Percentiles rank a stretch among this genome's conserved stretches.
Conservation (phyloP, 2,113 vertebrate species). For the Actenoides lindsayi region DNA sequence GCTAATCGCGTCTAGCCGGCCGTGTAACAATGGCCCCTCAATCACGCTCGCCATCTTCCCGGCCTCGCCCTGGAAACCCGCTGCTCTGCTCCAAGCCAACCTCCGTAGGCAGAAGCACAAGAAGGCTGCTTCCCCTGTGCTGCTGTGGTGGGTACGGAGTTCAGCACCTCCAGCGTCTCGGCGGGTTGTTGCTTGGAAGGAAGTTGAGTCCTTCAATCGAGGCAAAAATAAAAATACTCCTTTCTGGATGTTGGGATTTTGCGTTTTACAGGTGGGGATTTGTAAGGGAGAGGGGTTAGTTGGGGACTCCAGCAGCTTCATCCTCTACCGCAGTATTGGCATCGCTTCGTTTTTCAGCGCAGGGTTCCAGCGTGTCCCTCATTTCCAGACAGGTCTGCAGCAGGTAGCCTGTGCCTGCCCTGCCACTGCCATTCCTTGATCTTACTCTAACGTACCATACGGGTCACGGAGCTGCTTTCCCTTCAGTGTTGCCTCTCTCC, state of each 20-base stretch:
- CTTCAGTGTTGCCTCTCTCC: background rate
- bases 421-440: background rate
- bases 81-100: background rate
- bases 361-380: background rate
- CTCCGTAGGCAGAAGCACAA: background rate
- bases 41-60: background rate
- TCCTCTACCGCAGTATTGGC: background rate
- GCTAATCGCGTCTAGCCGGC: slow-evolving; percentile 40
- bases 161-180: background rate
- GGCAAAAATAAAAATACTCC: no score
- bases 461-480: background rate
- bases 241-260: background rate
- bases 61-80: slow-evolving; percentile 27
- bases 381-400: background rate
- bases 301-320: background rate
- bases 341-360: background rate
- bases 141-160: background rate
- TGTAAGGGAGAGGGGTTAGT: background rate
- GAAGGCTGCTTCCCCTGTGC: background rate
- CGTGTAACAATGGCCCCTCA: slow-evolving; percentile 22
- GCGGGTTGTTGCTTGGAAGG: background rate
- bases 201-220: no score
- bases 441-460: background rate
- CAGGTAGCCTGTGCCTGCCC: background rate
- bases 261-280: background rate